Conservation (phyloP, 1,140 invertebrate species). For the Drosophila pandora region DNA sequence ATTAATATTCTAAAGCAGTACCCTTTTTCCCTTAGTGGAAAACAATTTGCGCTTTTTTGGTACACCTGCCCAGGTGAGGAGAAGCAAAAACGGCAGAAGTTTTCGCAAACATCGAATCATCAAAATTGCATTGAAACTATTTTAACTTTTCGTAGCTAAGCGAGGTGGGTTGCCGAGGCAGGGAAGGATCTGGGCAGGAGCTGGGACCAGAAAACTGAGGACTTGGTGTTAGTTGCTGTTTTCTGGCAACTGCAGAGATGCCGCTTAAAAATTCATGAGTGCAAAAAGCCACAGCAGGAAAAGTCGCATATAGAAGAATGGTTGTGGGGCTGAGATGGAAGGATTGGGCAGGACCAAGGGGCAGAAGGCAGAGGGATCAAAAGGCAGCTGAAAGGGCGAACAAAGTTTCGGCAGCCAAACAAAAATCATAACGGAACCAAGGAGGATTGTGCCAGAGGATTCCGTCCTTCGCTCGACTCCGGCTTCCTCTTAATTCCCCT, state of each 20-base stretch:
- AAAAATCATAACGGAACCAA: slow-evolving; percentile 59
- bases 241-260: slow-evolving; percentile 55
- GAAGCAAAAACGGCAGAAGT: slow-evolving; percentile 11
- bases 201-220: not conserved
- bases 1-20: not conserved
- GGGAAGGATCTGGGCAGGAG: not conserved
- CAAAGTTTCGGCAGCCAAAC: slow-evolving; percentile 59
- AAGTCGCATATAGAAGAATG: slow-evolving; percentile 33
- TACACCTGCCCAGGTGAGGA: slow-evolving; percentile 25
- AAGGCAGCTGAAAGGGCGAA: slow-evolving; percentile 42
- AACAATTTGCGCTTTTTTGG: slow-evolving; percentile 22
- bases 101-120: slow-evolving; percentile 51
- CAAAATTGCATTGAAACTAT: slow-evolving; percentile 64
- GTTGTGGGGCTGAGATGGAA: not conserved
- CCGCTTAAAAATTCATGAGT: slow-evolving; percentile 63
- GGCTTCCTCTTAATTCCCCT: not conserved
- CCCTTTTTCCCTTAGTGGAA: slow-evolving; percentile 1
- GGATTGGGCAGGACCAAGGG: too few species aligned
- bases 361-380: not conserved
- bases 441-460: slow-evolving; percentile 35
- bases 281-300: slow-evolving; percentile 59
- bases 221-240: slow-evolving; percentile 53
- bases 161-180: not conserved
- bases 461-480: not conserved
- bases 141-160: slow-evolving; percentile 36